These are phyloP conservation scores for Hydrophis major DNA, from an alignment of 2,797 vertebrate genomes.

Conservation along the genomic window DNA sequence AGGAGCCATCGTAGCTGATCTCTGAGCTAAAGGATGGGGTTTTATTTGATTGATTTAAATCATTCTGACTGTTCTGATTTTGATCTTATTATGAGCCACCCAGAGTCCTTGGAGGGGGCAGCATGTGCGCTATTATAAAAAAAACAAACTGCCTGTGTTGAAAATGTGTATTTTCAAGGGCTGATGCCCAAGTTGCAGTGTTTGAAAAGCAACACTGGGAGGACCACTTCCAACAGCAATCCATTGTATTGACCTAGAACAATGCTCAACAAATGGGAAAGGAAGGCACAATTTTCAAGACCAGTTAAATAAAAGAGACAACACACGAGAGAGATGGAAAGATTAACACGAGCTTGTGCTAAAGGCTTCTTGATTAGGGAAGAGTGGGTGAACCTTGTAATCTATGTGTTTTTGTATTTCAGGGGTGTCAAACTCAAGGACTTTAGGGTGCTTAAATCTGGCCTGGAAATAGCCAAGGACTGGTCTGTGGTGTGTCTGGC, in stretches of 20 bases:
- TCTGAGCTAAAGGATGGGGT: not conserved
- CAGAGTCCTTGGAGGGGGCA: not conserved
- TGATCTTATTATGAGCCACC: not conserved
- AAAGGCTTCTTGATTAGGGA: not conserved
- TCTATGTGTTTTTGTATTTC: not conserved
- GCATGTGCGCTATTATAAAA: not conserved
- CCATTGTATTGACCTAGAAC: not conserved
- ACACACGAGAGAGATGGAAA: not conserved
- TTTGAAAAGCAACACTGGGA: not conserved
- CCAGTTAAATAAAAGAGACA: not conserved
- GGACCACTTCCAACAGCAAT: not conserved
- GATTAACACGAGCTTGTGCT: not conserved
- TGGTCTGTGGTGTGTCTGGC: too few relatives aligned
- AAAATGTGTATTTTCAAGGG: not conserved
- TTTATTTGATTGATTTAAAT: not conserved
- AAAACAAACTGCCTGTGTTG: not conserved
- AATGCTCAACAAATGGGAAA: not conserved
- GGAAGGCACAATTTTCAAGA: not conserved
- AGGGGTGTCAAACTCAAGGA: too few relatives aligned
- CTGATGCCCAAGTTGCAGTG: not conserved
- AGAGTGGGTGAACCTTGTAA: not conserved
- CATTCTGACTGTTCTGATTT: not conserved
- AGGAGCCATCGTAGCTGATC: not conserved
- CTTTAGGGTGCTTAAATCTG: too few relatives aligned
- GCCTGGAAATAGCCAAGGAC: too few relatives aligned